phyloP scores from a whole-genome alignment of 1,140 invertebrate species.

The Heliconius hermathena region DNA sequence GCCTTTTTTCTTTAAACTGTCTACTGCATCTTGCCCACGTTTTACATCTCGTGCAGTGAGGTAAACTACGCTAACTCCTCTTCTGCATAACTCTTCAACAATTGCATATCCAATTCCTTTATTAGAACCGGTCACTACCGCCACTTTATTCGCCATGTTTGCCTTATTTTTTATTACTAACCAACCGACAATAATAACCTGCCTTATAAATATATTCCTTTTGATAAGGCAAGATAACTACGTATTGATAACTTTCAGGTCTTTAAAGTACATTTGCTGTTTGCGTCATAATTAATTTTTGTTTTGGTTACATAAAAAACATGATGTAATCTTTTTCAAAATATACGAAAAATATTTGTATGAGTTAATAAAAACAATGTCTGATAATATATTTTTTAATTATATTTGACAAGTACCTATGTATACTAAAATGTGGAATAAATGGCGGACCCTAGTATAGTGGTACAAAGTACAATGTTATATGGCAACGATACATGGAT shows the following conservation, averaged over 20 bases:
- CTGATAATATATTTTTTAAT: no score
- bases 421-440: no score
- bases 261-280: background rate
- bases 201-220: background rate
- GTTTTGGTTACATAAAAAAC: background rate
- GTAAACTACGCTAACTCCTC: conserved; percentile 84
- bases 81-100: conserved; percentile 83
- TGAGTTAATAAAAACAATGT: no score
- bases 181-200: background rate
- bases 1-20: conserved; percentile 74
- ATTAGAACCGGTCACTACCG: conserved; percentile 86
- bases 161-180: background rate
- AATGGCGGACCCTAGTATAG: no score
- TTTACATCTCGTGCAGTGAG: conserved; percentile 83
- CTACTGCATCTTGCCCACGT: conserved; percentile 82
- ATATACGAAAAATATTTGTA: background rate
- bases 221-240: background rate
- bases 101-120: conserved; percentile 90
- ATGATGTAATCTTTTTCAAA: background rate
- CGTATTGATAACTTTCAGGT: background rate
- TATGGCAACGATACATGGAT: no score
- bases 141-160: conserved; percentile 49
- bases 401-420: no score
- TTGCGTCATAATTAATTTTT: background rate
- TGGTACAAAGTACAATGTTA: no score